Base-by-base conservation (phyloP, 2,113 vertebrate species). In the Corythaixoides concolor region DNA sequence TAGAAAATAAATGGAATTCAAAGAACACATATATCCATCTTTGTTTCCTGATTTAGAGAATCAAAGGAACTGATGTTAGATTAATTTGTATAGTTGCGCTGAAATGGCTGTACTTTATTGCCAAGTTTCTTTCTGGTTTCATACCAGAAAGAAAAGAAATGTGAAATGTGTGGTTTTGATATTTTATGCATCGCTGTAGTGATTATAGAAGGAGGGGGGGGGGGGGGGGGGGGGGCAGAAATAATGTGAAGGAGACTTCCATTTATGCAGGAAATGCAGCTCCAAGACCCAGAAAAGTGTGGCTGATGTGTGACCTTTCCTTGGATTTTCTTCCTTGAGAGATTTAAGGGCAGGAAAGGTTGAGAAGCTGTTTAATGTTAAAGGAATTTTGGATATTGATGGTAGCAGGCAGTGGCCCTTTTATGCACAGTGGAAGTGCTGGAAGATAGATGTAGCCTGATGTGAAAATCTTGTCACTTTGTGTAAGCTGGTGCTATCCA, bases 361-460 rank as follows among this genome's bases (percentile, higher is more conserved):
- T 85, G 95, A 97, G 87, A 96, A 95, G 63, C 88, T 89, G 92
- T 96, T 97, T 94, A 91, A 90, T 69, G 76, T 90, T 96, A 96
- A 97, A 97, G 95, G 97, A 96, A 97, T 94, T 97, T 97, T 95
- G 95, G 95, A 96, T 97, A 96, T 93, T 90, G 96, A 97, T 97
- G 96, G 97, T 94, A 94, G 90, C 92, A 96, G 96, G 96, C 95
- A 78, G 94, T 84, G 92, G 96, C 90, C 96, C 87, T 95, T 92
- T 95, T 95, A 96, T 83, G 73, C 92, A 68, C 84, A 69, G 95
- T 68, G 86, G 94, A 97, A 97, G 97, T 95, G 91, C 94, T 91
- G 91, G 95, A 93, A 97, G 97, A 97, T 76, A 37, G 74, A 91
- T 79, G 92, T 85, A 86, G 94, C 95, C 96, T 95, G 96, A 95